Conservation (phyloP, 2,888 invertebrate species). For the Standfussiana lucernea region DNA sequence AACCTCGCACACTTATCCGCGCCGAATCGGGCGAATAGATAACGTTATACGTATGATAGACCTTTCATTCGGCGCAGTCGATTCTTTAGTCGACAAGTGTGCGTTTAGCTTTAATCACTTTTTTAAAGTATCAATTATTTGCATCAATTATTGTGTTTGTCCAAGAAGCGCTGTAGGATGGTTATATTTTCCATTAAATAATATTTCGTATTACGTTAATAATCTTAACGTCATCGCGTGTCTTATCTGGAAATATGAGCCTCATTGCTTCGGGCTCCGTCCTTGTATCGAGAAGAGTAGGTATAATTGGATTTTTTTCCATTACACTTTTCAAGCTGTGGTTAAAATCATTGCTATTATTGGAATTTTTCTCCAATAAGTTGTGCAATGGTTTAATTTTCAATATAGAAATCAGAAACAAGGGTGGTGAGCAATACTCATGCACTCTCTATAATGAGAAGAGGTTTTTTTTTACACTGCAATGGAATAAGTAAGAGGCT, state of each 20-base stretch:
- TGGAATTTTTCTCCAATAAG: not conserved
- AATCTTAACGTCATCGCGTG: not conserved
- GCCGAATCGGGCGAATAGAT: not conserved
- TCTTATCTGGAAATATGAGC: not conserved
- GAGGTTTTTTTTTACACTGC: not conserved
- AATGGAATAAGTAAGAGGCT: not conserved
- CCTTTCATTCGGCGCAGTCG: not conserved
- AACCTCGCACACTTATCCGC: not conserved
- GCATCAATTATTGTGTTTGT: not conserved
- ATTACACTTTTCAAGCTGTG: not conserved
- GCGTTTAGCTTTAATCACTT: conserved; percentile 7
- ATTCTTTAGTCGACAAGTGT: not conserved
- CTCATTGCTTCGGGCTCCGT: not conserved
- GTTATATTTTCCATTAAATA: not conserved
- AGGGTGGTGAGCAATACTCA: not conserved
- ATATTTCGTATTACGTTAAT: not conserved
- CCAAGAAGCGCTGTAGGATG: not conserved
- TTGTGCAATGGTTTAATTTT: not conserved
- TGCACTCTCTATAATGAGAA: not conserved
- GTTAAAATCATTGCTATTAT: not conserved
- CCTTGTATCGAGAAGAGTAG: not conserved
- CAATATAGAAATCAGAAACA: not conserved
- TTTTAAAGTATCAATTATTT: not conserved
- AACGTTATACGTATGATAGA: not conserved
- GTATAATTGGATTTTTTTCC: not conserved